Evolutionary conservation across 1,140 invertebrate species (phyloP).

Genomic region (Zaprionus kolodkinae): DNA sequence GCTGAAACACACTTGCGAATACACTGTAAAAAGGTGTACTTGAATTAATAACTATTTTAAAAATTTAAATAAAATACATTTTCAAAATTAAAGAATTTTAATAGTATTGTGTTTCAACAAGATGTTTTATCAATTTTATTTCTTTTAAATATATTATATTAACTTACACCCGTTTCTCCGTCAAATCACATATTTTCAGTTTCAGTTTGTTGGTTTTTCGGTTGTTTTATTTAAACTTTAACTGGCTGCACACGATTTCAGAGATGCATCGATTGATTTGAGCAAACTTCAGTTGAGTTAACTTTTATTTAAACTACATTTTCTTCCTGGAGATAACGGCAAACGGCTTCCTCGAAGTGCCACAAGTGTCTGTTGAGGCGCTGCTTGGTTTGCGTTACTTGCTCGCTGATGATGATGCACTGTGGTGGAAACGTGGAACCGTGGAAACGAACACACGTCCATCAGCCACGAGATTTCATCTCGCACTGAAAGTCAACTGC

Average conservation of each 20-base stretch:
- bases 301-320: constrained; percentile 45
- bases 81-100: not conserved
- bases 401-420: constrained; percentile 23
- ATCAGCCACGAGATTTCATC: constrained; percentile 84
- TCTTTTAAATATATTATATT: constrained; percentile 7
- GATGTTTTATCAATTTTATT: not conserved
- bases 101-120: not conserved
- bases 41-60: not conserved
- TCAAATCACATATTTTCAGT: constrained; percentile 68
- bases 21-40: not conserved
- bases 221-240: constrained; percentile 6
- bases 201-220: constrained; percentile 24
- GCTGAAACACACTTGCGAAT: not conserved
- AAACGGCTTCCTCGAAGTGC: constrained; percentile 29
- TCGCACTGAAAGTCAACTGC: constrained; percentile 76
- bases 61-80: not conserved
- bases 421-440: constrained; percentile 47
- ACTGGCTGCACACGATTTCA: constrained; percentile 34
- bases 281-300: constrained; percentile 18
- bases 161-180: constrained; percentile 67
- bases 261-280: constrained; percentile 23
- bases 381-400: constrained; percentile 25
- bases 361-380: constrained; percentile 37
- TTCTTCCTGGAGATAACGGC: constrained; percentile 18
- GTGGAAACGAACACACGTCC: constrained; percentile 81